Base-by-base conservation (phyloP, 2,888 invertebrate species). In the Melanotus villosus region DNA sequence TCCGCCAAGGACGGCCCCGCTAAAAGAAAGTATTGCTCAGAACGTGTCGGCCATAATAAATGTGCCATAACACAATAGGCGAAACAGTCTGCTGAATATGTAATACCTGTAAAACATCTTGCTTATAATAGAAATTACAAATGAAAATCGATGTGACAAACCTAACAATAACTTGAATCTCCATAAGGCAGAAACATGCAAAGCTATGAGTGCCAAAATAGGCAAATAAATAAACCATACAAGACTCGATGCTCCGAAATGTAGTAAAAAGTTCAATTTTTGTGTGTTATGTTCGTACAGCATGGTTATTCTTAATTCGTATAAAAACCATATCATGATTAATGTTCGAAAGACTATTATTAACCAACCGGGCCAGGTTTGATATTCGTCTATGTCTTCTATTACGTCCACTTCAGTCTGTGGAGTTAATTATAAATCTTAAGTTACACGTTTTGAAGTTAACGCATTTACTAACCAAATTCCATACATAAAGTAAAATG, bases 161-260 rank as follows among this genome's bases (percentile, higher is more conserved):
- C 96, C 95, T 80, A 98, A 88, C 68, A 98, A 86, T 79, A 98
- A 90, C 86, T 98, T 98, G 85, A 94, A 96, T 85, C 98, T 90
- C 97, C 98, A 99, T 78, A 99, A 87, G 45, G 97, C 93, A 71
- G 96, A 96, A 62, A 99, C 93, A 86, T 97, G 95, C 62, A 97
- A 88, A 9, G 97, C 96, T 76, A 99, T 93, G 60, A 98, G 89
- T 63, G 97, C 98, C 74, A 98, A 92, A 69, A 98, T 93, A 9
- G 98, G 98, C 80, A 98, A 88, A 85, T 99, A 98, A 76, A 98
- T 96, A 82, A 99, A 98, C 99, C 99, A 99, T 9, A 99, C 98
- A 36, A 99, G 88, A 81, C 97, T 97, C 12, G 98, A 98, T 10
- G 98, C 98, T 62, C 98, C 99, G 84, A 98, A 96, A 84, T 99